These are phyloP conservation scores for Neodontobutis hainanensis DNA, from an alignment of 2,113 vertebrate species.

Conservation along the genomic window DNA sequence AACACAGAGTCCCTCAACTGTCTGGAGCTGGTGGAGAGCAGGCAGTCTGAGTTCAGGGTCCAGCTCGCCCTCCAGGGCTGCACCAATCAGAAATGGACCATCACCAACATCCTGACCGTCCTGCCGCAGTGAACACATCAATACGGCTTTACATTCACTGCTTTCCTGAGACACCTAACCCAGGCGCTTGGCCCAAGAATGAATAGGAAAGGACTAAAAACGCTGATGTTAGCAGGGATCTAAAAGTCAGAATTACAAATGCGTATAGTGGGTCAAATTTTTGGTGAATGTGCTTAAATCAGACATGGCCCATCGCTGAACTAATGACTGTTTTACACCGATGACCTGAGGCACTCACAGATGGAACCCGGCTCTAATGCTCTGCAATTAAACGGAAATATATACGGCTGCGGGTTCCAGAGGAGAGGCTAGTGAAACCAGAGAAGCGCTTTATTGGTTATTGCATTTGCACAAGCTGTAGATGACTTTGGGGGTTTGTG, in stretches of 20 bases:
- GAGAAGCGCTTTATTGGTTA: constrained; percentile 21
- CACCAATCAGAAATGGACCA: constrained; percentile 90
- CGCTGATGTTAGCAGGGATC: constrained; percentile 22
- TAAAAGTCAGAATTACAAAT: constrained; percentile 14
- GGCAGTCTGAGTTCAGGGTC: constrained; percentile 84
- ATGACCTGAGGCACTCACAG: constrained; percentile 35
- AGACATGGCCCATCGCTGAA: constrained; percentile 38
- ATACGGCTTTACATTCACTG: no score
- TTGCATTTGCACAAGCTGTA: constrained; percentile 22
- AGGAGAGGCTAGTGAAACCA: constrained; percentile 33
- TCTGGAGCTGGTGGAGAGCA: constrained; percentile 88
- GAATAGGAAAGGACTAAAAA: constrained; percentile 1
- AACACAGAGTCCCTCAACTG: constrained; percentile 91
- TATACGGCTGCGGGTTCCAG: constrained; percentile 18
- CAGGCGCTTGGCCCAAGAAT: neutral
- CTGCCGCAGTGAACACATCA: constrained; percentile 74
- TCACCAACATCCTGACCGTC: constrained; percentile 87
- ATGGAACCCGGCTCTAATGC: constrained; percentile 23
- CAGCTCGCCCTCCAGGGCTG: constrained; percentile 91
- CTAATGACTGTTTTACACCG: constrained; percentile 40
- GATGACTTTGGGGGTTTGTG: constrained; percentile 22
- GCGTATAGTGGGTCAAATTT: constrained; percentile 8
- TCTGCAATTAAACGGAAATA: constrained; percentile 29
- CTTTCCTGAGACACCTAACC: constrained; percentile 5
- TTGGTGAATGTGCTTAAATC: constrained; percentile 32